A percentile compares a stretch with the other conserved stretches of the same genome.
phyloP scores from a whole-genome alignment of 2,113 vertebrate species.

The Nicator chloris region DNA sequence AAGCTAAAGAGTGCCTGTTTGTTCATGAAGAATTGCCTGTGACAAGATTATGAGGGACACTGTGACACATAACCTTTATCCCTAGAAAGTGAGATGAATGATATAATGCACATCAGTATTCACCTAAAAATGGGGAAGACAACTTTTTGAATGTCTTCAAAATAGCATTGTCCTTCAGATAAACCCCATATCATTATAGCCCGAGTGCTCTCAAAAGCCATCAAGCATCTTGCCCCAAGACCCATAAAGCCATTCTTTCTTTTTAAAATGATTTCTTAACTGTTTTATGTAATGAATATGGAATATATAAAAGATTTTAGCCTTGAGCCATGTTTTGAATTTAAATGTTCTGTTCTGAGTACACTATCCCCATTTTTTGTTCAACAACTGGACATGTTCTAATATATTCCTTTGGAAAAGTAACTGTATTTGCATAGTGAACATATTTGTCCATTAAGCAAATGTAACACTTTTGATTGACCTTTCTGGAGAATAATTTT shows the following conservation, averaged over 20 bases:
- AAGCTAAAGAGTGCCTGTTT: background rate
- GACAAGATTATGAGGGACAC: slow-evolving; percentile 1
- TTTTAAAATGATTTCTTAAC: background rate
- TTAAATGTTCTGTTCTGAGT: background rate
- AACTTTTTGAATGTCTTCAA: background rate
- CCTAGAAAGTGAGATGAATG: background rate
- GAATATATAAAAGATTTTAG: background rate
- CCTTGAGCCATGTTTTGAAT: background rate
- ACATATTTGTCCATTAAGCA: background rate
- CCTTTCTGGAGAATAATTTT: background rate
- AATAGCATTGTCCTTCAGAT: background rate
- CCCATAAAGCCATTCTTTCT: background rate
- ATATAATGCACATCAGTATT: background rate
- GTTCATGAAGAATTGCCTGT: background rate
- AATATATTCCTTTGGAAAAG: background rate
- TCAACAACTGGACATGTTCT: background rate
- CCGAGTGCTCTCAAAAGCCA: background rate
- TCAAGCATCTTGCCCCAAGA: background rate
- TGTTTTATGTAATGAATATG: background rate
- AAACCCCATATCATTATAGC: background rate
- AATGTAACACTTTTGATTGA: background rate
- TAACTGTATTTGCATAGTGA: background rate
- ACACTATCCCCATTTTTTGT: background rate
- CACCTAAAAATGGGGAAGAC: background rate
- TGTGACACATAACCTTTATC: background rate